A percentile compares a stretch with the other conserved stretches of the same genome.
phyloP scores from a whole-genome alignment of 2,113 vertebrate genomes.

The Otocyon megalotis region DNA sequence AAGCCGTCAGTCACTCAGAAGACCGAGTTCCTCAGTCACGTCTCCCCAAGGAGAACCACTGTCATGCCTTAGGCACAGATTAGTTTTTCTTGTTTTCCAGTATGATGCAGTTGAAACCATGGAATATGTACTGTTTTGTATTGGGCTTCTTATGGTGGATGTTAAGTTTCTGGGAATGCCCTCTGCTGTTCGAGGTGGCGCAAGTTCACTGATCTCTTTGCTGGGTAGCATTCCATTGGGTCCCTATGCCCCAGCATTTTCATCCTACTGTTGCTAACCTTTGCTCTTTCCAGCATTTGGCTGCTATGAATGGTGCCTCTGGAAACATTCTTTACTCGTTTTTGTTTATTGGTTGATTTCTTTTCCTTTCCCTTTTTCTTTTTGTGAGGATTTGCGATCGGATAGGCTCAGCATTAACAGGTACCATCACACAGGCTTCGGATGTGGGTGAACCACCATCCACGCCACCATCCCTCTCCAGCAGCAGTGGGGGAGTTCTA shows the following conservation, averaged over 20 bases:
- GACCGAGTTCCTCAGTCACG: not conserved
- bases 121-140: accelerated
- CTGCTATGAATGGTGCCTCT: not conserved
- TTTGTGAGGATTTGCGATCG: not conserved
- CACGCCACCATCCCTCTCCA: not conserved
- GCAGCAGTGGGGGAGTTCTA: not conserved
- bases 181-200: accelerated
- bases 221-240: accelerated
- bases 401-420: not conserved
- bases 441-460: too few relatives aligned
- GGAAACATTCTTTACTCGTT: not conserved
- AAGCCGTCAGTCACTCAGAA: accelerated
- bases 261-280: too few relatives aligned
- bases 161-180: accelerated
- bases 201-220: not conserved
- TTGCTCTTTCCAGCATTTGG: not conserved
- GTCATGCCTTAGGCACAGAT: accelerated
- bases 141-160: not conserved
- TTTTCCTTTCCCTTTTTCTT: not conserved
- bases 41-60: not conserved
- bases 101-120: accelerated
- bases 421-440: not conserved
- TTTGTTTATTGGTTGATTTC: not conserved
- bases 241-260: accelerated
- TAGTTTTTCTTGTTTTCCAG: not conserved